phyloP scores from a whole-genome alignment of 2,888 invertebrate species.

The Cantharis flavilabris region DNA sequence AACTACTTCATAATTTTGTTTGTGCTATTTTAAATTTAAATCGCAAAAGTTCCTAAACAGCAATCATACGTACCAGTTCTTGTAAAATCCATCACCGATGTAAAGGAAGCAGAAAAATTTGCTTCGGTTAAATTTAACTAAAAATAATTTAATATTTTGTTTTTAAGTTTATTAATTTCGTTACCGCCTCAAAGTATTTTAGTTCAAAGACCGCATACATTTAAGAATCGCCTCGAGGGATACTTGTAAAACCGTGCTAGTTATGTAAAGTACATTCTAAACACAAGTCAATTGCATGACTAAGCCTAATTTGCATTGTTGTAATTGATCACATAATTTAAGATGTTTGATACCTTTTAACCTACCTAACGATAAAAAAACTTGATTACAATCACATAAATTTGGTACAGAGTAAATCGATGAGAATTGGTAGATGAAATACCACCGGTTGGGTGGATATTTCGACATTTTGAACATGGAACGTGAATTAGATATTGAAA shows the following conservation, averaged over 20 bases:
- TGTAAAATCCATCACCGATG: not conserved
- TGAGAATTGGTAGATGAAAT: not conserved
- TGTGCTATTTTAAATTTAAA: not conserved
- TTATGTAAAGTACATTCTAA: slow-evolving; percentile 24
- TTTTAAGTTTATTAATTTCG: not conserved
- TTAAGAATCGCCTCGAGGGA: slow-evolving; percentile 17
- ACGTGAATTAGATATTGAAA: not conserved
- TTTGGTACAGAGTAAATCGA: not conserved
- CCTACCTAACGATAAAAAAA: not conserved
- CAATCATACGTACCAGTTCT: no score
- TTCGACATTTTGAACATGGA: not conserved
- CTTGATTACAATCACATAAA: not conserved
- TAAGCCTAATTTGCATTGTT: slow-evolving; percentile 30
- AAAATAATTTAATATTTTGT: not conserved
- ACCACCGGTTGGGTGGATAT: not conserved
- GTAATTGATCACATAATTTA: slow-evolving; percentile 27
- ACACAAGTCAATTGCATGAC: slow-evolving; percentile 29
- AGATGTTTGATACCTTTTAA: not conserved
- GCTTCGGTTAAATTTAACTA: not conserved
- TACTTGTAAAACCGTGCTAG: slow-evolving; percentile 12
- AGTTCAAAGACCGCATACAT: slow-evolving; percentile 29
- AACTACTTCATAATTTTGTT: not conserved
- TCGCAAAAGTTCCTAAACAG: not conserved
- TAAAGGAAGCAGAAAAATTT: not conserved
- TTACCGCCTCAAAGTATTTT: slow-evolving; percentile 1